These are phyloP conservation scores for Podabrus alpinus DNA, from an alignment of 2,888 invertebrate genomes.

Conservation along the genomic window DNA sequence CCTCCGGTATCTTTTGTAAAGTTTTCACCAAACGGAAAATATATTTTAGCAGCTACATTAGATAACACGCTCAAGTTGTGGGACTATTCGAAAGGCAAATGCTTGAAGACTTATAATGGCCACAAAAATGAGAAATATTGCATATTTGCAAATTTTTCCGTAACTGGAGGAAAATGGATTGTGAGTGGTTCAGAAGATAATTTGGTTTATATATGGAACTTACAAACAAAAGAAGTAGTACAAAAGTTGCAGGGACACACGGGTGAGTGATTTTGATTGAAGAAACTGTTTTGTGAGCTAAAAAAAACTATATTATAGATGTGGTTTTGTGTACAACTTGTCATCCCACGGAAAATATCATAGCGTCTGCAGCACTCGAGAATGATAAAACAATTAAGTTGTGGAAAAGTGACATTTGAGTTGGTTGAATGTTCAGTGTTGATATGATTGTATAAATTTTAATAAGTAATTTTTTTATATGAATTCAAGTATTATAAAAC, in stretches of 20 bases:
- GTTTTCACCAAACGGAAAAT: conserved; percentile 99
- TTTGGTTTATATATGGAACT: conserved; percentile 98
- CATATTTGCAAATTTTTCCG: conserved; percentile 99
- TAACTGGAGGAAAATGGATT: conserved; percentile 99
- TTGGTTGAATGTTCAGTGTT: neutral
- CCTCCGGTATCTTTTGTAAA: conserved; percentile 99
- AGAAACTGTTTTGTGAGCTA: neutral
- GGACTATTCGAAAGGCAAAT: conserved; percentile 99
- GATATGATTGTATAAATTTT: neutral
- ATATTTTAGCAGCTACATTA: conserved; percentile 95
- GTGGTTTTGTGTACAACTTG: conserved; percentile 97
- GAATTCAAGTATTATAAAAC: neutral
- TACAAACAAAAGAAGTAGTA: conserved; percentile 98
- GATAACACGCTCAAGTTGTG: conserved; percentile 98
- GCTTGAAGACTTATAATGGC: conserved; percentile 96
- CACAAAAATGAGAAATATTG: conserved; percentile 99
- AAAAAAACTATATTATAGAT: conserved; percentile 54
- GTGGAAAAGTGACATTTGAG: conserved; percentile 96
- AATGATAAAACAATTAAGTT: conserved; percentile 98
- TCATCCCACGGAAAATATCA: conserved; percentile 98
- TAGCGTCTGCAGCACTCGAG: conserved; percentile 97
- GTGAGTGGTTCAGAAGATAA: conserved; percentile 99
- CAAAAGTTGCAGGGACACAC: conserved; percentile 97
- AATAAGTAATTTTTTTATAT: neutral
- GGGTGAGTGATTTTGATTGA: conserved; percentile 62